phyloP scores from a whole-genome alignment of 2,113 vertebrate genomes.

The Pongo abelii region DNA sequence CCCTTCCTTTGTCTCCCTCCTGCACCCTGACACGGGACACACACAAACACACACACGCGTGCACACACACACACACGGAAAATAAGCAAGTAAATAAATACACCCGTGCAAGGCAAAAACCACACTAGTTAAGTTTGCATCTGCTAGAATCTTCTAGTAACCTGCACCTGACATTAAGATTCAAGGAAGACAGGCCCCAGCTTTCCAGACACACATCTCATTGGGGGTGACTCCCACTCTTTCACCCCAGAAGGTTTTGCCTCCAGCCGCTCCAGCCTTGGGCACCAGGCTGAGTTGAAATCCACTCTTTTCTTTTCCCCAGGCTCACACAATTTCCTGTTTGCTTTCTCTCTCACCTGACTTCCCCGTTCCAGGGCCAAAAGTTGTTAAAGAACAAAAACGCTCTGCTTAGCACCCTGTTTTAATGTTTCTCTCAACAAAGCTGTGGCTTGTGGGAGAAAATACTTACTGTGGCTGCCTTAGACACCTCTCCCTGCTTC shows the following conservation, averaged over 20 bases:
- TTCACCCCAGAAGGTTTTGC: neutral
- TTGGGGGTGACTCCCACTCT: neutral
- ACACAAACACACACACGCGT: neutral
- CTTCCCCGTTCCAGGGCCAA: neutral
- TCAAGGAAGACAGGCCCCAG: neutral
- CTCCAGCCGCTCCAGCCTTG: accelerated
- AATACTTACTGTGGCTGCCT: neutral
- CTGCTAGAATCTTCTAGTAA: neutral
- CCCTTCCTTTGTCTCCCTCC: conserved; percentile 86
- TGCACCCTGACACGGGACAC: conserved; percentile 60
- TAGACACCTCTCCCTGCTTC: neutral
- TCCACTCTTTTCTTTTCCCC: neutral
- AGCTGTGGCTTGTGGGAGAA: neutral
- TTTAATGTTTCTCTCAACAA: neutral
- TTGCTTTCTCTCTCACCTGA: neutral
- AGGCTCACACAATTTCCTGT: neutral
- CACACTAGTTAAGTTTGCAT: neutral
- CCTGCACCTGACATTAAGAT: neutral
- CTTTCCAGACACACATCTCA: neutral
- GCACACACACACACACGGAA: conserved; percentile 30
- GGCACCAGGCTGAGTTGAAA: neutral
- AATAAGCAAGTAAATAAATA: conserved; percentile 44
- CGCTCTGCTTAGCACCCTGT: accelerated
- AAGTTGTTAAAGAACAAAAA: neutral
- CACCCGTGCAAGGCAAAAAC: too few relatives aligned